Conservation (phyloP, 2,888 invertebrate genomes). For the Epiblema foenella region DNA sequence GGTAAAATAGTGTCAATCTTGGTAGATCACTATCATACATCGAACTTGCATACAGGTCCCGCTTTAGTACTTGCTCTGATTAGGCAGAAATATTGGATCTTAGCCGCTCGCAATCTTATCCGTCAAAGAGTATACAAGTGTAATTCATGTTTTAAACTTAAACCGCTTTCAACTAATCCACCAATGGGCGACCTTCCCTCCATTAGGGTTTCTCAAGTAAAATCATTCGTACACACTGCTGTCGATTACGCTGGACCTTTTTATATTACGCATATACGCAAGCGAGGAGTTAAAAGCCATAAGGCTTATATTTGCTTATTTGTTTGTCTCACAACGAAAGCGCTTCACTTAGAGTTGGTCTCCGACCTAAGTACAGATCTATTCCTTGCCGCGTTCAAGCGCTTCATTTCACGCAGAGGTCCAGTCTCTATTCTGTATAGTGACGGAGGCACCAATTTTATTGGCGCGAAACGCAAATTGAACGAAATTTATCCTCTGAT, state of each 20-base stretch:
- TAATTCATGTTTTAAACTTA: conserved; percentile 5
- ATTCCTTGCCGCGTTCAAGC: conserved; percentile 45
- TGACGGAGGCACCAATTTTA: conserved; percentile 43
- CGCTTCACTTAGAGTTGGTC: conserved; percentile 13
- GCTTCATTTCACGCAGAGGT: conserved; percentile 47
- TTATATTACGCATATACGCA: too few relatives aligned
- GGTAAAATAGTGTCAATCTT: not conserved
- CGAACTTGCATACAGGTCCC: conserved; percentile 7
- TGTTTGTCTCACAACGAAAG: too few relatives aligned
- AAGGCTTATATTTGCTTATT: too few relatives aligned
- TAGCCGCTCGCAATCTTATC: conserved; percentile 6
- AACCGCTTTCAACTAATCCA: not conserved
- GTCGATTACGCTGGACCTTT: too few relatives aligned
- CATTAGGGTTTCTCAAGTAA: too few relatives aligned
- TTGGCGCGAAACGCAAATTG: conserved; percentile 13
- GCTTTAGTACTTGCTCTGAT: not conserved
- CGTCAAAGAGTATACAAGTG: conserved; percentile 5
- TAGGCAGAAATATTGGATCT: conserved; percentile 7
- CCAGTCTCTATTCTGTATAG: conserved; percentile 40
- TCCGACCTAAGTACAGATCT: conserved; percentile 37
- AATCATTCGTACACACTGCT: too few relatives aligned
- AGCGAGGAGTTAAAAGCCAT: too few relatives aligned
- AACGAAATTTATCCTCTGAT: too few relatives aligned
- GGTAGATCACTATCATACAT: conserved; percentile 2
- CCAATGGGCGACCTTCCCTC: not conserved